Evolutionary conservation across 2,888 invertebrate genomes (phyloP).

Genomic region (Drosophila cognata): DNA sequence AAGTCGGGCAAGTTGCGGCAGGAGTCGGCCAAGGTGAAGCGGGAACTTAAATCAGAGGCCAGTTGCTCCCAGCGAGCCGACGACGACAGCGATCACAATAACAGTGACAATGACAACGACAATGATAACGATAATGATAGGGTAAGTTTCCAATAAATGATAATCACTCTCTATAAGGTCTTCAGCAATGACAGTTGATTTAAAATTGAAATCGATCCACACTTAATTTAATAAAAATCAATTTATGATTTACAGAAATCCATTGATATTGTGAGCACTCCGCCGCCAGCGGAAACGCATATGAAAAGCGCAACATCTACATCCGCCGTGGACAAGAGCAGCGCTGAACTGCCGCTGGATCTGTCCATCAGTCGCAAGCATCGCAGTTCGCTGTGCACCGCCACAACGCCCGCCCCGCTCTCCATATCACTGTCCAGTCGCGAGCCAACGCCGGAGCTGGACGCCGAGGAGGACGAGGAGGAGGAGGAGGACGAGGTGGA

Average conservation of each 20-base stretch:
- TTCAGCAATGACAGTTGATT: not conserved
- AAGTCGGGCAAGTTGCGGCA: constrained; percentile 5
- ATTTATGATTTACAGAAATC: constrained; percentile 72
- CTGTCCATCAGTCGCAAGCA: constrained; percentile 88
- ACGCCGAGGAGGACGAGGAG: constrained; percentile 29
- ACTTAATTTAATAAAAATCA: not conserved
- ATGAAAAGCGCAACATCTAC: constrained; percentile 31
- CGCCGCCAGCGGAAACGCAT: constrained; percentile 74
- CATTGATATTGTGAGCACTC: constrained; percentile 82
- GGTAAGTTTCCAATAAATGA: constrained; percentile 61
- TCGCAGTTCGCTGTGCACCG: constrained; percentile 71
- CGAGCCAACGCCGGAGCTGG: constrained; percentile 35
- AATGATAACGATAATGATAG: constrained; percentile 69
- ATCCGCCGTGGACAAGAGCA: constrained; percentile 75
- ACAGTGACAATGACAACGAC: constrained; percentile 19
- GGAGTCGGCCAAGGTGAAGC: constrained; percentile 16
- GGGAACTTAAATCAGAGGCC: constrained; percentile 16
- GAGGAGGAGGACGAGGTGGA: constrained; percentile 29
- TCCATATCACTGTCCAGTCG: constrained; percentile 31
- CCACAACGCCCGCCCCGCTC: constrained; percentile 23
- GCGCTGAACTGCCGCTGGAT: constrained; percentile 90
- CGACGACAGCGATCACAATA: constrained; percentile 8
- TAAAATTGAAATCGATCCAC: not conserved
- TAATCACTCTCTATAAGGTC: not conserved
- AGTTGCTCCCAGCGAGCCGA: constrained; percentile 50